phyloP scores from a whole-genome alignment of 2,797 vertebrate genomes.

The Eremophila alpestris region DNA sequence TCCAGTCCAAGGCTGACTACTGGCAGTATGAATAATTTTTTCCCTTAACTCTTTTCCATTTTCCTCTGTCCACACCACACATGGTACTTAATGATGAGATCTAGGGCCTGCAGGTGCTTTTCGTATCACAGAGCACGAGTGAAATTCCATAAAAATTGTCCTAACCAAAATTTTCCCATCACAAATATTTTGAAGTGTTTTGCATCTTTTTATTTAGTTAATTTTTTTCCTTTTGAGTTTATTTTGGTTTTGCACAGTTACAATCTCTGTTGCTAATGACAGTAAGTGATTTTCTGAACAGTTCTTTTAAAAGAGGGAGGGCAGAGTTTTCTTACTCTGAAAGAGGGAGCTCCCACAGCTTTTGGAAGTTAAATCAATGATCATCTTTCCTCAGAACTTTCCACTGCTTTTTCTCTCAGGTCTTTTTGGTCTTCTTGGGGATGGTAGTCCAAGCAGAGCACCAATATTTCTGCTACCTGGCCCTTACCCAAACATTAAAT shows the following conservation, averaged over 20 bases:
- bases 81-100: neutral
- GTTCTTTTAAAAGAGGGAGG: neutral
- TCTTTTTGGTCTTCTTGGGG: neutral
- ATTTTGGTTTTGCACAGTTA: neutral
- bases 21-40: neutral
- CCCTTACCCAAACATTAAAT: neutral
- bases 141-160: neutral
- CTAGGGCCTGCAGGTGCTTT: neutral
- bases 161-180: neutral
- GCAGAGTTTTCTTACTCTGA: neutral
- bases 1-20: neutral
- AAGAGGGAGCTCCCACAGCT: neutral
- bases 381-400: neutral
- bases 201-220: neutral
- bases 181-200: neutral
- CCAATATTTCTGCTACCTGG: neutral
- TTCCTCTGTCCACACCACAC: neutral
- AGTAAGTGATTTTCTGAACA: neutral
- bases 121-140: accelerated
- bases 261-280: neutral
- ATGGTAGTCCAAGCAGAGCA: neutral
- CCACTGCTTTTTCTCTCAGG: neutral
- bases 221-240: neutral
- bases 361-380: neutral
- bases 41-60: neutral